phyloP scores from a whole-genome alignment of 2,888 invertebrate genomes.

The Sylvicola fuscatus region DNA sequence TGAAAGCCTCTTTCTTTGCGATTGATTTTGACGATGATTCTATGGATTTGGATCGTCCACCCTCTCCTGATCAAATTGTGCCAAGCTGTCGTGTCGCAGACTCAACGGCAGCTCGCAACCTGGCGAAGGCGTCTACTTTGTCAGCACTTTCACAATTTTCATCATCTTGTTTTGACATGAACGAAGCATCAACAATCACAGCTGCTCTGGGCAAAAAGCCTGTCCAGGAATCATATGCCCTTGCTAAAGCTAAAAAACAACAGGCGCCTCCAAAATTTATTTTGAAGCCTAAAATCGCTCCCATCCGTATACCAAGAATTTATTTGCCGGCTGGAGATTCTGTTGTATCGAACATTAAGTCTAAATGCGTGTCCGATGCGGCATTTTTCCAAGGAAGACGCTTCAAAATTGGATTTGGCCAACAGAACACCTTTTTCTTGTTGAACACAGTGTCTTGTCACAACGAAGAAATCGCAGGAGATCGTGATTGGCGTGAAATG shows the following conservation, averaged over 20 bases:
- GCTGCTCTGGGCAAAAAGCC: too few species aligned
- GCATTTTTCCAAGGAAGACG: conserved; percentile 39
- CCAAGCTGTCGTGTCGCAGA: conserved; percentile 2
- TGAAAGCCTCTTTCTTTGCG: conserved; percentile 57
- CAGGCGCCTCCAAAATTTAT: conserved; percentile 13
- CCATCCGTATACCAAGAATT: conserved; percentile 22
- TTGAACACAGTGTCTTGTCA: conserved; percentile 20
- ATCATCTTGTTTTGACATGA: too few species aligned
- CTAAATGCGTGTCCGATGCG: conserved; percentile 31
- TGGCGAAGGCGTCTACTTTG: too few species aligned
- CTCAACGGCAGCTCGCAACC: too few species aligned
- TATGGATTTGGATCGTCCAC: not conserved
- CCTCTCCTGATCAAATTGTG: conserved; percentile 10
- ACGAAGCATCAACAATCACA: too few species aligned
- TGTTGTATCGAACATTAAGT: conserved; percentile 13
- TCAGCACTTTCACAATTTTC: too few species aligned
- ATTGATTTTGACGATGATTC: conserved; percentile 16
- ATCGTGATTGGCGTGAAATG: conserved; percentile 3
- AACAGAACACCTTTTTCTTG: conserved; percentile 34
- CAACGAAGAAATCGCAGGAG: not conserved
- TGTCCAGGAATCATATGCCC: too few species aligned
- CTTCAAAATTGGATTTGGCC: conserved; percentile 56
- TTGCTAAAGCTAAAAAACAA: conserved; percentile 2
- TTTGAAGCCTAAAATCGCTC: conserved; percentile 25
- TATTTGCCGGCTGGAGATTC: conserved; percentile 23